Evolutionary conservation across 2,797 vertebrate genomes (phyloP), one percentile per base, ranked within the genome.

Genomic region (Anguilla marmorata): DNA sequence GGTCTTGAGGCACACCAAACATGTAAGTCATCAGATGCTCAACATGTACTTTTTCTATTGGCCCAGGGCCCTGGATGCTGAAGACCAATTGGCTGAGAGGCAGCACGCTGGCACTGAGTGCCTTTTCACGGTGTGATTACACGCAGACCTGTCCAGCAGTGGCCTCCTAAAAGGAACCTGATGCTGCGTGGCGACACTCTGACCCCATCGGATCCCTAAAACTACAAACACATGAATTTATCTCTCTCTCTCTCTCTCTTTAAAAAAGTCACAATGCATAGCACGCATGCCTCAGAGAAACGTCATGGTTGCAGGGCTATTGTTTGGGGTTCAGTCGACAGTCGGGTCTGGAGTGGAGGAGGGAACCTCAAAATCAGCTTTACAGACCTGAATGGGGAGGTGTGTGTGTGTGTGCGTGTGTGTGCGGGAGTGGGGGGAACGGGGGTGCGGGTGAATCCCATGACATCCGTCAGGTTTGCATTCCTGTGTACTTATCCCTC

Each of bases 371-470:
- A 37, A 37, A 37, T 37, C 37, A 37, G 37, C 37, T 37, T 37
- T 37, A 37, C 37, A 37, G 37, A 50, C 9, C 50, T 54, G 52
- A 54, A 14, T 54, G 50, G 9, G 50, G 50, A 5, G 9, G 50
- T 50, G 50, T 50, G 50, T 8, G 52, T 54, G 52, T 16, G 52
- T 14, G 54, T 2, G 0, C 27, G n/a, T 24, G 24, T 27, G 5
- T 24, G 24, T 1, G n/a, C n/a, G n/a, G 60, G 0, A 0, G 2
- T 21, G 0, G 12, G 3, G 3, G 3, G 74, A 1, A 7, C 0
- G 74, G 33, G 33, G 37, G 33, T 41, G 74, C 0, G 19, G 19
- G 19, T 33, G 33, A 45, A 79, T 16, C 16, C 5, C 37, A 21
- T 79, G 33, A 45, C 74, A 19, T n/a, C 74, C 12, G 3, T 45